Evolutionary conservation across 2,888 invertebrate genomes (phyloP), one percentile per base, ranked within the genome.

Genomic region (Phymatocera aterrima): DNA sequence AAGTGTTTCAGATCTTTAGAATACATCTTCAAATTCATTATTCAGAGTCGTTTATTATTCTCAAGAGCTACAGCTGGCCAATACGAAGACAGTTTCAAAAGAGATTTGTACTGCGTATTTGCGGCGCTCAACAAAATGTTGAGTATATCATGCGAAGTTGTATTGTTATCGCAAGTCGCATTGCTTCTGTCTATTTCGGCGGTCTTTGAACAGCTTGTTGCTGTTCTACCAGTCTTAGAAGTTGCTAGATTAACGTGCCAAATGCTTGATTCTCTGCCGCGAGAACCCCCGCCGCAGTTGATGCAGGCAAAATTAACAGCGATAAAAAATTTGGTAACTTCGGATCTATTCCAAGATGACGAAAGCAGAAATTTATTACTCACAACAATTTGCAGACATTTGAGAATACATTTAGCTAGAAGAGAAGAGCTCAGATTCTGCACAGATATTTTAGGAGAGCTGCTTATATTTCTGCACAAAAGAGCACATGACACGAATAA

Each of bases 11-110:
- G 96, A 78, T 97, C 97, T 0, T 92, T 98, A 61, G 98, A 98
- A 87, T 97, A 97, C 81, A 97, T 98, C 83, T 97, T 98, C 91
- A 96, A 98, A 82, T 94, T 98, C 84, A 96, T 98, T 1, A 97
- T 98, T 48, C 96, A 98, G 84, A 98, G 98, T 57, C 93, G 97
- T 5, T 90, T 96, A 51, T 88, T 97, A 51, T 97, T 97, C 91
- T 94, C 96, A 0, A 92, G 96, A 21, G 97, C 97, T 0, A 97
- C 97, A 0, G 96, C 96, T 8, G 97, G 97, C 0, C 96, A 97
- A 90, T 96, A 96, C 87, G 97, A 97, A 87, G 97, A 97, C 86
- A 96, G 95, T 85, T 98, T 98, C 88, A 92, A 95, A 10, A 90
- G 95, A 18, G 97, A 97, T 87, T 93, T 98, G 18, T 94, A 96